A percentile compares a stretch with the other conserved stretches of the same genome.
Evolutionary conservation across 2,888 invertebrate species (phyloP).

Genomic region (Cremastobaeus sp.): DNA sequence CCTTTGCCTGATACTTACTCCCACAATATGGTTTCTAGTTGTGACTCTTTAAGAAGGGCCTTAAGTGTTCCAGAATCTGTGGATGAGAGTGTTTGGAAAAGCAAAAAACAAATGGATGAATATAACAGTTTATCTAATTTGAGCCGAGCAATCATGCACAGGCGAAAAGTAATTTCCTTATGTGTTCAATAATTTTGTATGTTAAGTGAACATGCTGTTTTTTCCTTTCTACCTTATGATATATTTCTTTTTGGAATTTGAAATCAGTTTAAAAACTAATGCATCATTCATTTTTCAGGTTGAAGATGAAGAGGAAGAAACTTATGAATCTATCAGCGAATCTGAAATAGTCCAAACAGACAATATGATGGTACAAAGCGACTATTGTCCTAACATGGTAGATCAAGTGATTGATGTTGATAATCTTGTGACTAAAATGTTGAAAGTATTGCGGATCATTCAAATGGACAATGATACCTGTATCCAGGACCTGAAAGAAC

Average conservation of each 20-base stretch:
- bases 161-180: constrained; percentile 80
- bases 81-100: constrained; percentile 68
- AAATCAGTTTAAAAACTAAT: constrained; percentile 10
- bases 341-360: constrained; percentile 79
- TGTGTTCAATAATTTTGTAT: neutral
- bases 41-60: constrained; percentile 78
- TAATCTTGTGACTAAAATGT: constrained; percentile 85
- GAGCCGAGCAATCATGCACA: constrained; percentile 86
- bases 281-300: constrained; percentile 64
- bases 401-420: constrained; percentile 88
- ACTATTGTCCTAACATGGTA: constrained; percentile 81
- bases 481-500: constrained; percentile 83
- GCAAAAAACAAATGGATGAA: constrained; percentile 79
- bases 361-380: constrained; percentile 76
- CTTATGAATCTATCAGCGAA: constrained; percentile 76
- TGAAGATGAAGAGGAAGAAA: constrained; percentile 75
- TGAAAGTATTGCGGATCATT: constrained; percentile 86
- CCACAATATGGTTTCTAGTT: constrained; percentile 84
- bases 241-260: neutral
- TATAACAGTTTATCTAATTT: constrained; percentile 85
- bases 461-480: constrained; percentile 85
- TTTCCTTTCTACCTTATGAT: too few relatives aligned
- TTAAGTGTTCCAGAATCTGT: constrained; percentile 74
- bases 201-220: neutral
- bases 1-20: constrained; percentile 83